Evolutionary conservation across 2,113 vertebrate genomes (phyloP), one percentile per base, ranked within the genome.

Genomic region (Acanthochromis polyacanthus): DNA sequence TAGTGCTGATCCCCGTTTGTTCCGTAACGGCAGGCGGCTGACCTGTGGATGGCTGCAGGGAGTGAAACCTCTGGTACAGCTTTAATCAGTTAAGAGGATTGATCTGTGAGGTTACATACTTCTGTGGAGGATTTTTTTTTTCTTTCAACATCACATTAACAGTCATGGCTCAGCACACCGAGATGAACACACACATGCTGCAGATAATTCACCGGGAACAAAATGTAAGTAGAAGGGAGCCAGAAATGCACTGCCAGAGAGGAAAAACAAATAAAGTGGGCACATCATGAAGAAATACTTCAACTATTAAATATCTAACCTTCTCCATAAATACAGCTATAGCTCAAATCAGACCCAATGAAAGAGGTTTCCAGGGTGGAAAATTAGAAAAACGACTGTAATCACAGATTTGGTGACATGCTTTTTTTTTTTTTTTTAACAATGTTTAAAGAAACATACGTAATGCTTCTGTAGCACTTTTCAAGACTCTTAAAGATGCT

Each of bases 51-150:
- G 76, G 69, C 63, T 67, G 65, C 74, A 43, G 65, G 48, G 60
- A 81, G 57, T 19, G 23, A 32, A 89, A 63, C 70, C 77, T 80
- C 72, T 78, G 69, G 56, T 84, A 83, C 81, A 71, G 75, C 78
- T 79, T 81, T 89, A 92, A 92, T 91, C 86, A 79, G 71, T 70
- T 92, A 89, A 93, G 85, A 87, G 87, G 90, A 88, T 90, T 92
- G 82, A 89, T 89, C 71, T 73, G 79, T 70, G 61, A 79, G 86
- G 79, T 81, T 78, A 85, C 88, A 82, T 89, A 84, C 80, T 76
- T 86, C 73, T 69, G 66, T 64, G 58, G 46, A n/a, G 62, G 71
- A 79, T 83, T 90, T 36, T 90, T 90, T 90, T 90, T 75, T 75
- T 82, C 78, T 88, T 90, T 82, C 88, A 81, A 72, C 89, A 90